A percentile compares a stretch with the other conserved stretches of the same genome.
Conservation (phyloP, 2,113 vertebrate species). For the Acinonyx jubatus region DNA sequence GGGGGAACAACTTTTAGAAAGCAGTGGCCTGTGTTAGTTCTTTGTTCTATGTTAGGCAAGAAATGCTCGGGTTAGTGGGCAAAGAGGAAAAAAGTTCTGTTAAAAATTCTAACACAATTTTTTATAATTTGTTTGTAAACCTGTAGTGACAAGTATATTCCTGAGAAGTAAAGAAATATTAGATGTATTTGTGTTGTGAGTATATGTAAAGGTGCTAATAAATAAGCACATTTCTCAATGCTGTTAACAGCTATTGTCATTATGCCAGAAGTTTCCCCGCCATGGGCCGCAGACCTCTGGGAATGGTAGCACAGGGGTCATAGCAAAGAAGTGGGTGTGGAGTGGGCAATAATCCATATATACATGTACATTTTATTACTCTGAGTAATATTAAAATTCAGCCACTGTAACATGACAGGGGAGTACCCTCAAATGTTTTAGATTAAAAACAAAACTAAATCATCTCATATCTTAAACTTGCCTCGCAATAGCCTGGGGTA, state of each 20-base stretch:
- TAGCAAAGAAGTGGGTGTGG: background rate
- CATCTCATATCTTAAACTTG: background rate
- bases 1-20: constrained; percentile 1
- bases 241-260: background rate
- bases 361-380: background rate
- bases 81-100: background rate
- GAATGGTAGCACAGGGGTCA: background rate
- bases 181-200: background rate
- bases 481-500: background rate
- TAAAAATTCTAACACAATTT: background rate
- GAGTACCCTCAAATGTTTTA: background rate
- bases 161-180: background rate
- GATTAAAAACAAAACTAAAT: constrained; percentile 4
- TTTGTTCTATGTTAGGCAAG: background rate
- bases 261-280: background rate
- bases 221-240: background rate
- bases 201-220: background rate
- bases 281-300: background rate
- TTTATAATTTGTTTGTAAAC: background rate
- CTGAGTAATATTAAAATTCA: background rate
- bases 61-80: background rate
- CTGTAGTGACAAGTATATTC: background rate
- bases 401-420: background rate
- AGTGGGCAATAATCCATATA: background rate
- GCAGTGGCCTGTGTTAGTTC: background rate